Evolutionary conservation across 2,888 invertebrate genomes (phyloP).

Genomic region (Drosophila putrida): DNA sequence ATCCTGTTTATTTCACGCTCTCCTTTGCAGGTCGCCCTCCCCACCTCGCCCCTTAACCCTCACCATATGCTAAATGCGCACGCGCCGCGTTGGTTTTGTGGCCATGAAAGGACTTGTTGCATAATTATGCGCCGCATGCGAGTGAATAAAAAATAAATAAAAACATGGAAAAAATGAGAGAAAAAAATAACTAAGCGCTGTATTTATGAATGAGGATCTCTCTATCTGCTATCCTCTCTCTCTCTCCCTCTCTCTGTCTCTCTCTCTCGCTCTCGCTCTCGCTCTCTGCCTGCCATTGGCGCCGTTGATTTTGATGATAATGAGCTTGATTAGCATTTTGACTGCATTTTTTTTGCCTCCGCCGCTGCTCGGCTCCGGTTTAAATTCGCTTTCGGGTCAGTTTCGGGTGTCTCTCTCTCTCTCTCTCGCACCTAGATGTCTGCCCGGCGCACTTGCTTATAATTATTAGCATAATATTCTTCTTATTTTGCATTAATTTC

Average conservation of each 20-base stretch:
- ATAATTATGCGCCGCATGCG: slow-evolving; percentile 77
- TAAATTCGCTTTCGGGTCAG: slow-evolving; percentile 7
- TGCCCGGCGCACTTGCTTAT: slow-evolving; percentile 68
- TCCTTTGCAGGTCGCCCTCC: background rate
- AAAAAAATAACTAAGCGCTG: slow-evolving; percentile 63
- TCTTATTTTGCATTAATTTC: slow-evolving; percentile 74
- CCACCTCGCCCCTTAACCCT: slow-evolving; percentile 9
- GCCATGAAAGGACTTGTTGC: slow-evolving; percentile 80
- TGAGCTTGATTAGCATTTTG: slow-evolving; percentile 82
- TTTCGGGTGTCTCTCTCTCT: slow-evolving; percentile 1
- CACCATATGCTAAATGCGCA: slow-evolving; percentile 82
- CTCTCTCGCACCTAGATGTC: slow-evolving; percentile 35
- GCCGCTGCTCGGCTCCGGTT: slow-evolving; percentile 22
- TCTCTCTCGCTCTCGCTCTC: slow-evolving; percentile 1
- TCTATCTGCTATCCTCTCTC: background rate
- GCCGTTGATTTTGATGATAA: slow-evolving; percentile 78
- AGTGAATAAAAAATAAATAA: slow-evolving; percentile 49
- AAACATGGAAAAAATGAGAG: slow-evolving; percentile 22
- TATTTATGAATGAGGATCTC: slow-evolving; percentile 79
- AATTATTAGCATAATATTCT: slow-evolving; percentile 81
- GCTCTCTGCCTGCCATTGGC: slow-evolving; percentile 22
- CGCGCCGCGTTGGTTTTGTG: slow-evolving; percentile 72
- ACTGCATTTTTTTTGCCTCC: slow-evolving; percentile 61
- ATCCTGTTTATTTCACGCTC: slow-evolving; percentile 71
- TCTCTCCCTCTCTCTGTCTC: slow-evolving; percentile 7